These are phyloP conservation scores for Gastrophysa polygoni DNA, from an alignment of 2,888 invertebrate genomes.

Conservation along the genomic window DNA sequence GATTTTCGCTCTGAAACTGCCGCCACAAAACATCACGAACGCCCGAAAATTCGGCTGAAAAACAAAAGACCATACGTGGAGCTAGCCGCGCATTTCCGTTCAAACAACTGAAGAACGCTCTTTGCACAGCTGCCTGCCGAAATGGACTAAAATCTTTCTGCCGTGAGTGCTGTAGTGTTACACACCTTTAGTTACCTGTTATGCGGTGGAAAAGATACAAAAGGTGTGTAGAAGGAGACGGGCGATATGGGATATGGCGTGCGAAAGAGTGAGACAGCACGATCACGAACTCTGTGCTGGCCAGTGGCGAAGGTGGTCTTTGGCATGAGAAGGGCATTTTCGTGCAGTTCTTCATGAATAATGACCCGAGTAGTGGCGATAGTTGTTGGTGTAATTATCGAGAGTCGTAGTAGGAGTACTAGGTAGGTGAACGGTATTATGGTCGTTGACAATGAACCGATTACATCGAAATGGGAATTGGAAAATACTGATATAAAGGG, in stretches of 20 bases:
- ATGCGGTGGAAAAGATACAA: constrained; percentile 13
- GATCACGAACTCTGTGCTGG: constrained; percentile 3
- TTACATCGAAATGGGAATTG: not conserved
- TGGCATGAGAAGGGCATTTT: constrained; percentile 12
- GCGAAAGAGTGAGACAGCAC: not conserved
- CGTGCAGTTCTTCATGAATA: constrained; percentile 1
- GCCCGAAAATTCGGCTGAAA: not conserved
- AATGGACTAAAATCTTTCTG: constrained; percentile 30
- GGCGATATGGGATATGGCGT: not conserved
- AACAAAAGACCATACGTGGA: constrained; percentile 6
- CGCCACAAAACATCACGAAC: constrained; percentile 52
- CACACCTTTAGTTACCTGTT: constrained; percentile 31
- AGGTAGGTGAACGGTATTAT: not conserved
- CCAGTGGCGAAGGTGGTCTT: constrained; percentile 15
- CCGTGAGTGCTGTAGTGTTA: constrained; percentile 15
- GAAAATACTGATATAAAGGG: not conserved
- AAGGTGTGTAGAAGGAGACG: constrained; percentile 10
- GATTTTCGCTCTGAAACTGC: constrained; percentile 53
- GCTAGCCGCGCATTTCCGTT: constrained; percentile 22
- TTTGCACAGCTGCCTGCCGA: constrained; percentile 28
- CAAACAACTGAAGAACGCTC: constrained; percentile 17
- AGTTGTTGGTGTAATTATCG: not conserved
- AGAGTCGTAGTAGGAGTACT: not conserved
- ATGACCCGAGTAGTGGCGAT: constrained; percentile 1
- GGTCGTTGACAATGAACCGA: not conserved